phyloP scores from a whole-genome alignment of 2,113 vertebrate genomes.

The Paradoxurus hermaphroditus region DNA sequence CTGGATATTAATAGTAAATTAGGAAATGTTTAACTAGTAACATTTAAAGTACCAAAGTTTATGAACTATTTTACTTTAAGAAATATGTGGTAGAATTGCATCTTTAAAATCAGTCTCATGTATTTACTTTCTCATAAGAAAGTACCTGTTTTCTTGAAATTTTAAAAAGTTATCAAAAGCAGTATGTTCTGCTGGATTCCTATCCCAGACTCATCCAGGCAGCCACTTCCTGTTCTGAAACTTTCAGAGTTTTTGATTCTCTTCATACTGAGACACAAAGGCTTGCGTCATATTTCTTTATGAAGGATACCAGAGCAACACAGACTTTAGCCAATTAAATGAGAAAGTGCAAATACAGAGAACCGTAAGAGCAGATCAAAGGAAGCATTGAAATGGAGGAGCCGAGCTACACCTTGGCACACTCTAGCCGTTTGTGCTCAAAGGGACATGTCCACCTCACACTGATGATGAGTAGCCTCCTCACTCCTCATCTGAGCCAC shows the following conservation, averaged over 20 bases:
- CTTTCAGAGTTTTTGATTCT: not conserved
- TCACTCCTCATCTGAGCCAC: conserved; percentile 81
- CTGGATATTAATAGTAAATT: not conserved
- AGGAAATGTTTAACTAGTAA: not conserved
- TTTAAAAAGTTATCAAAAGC: not conserved
- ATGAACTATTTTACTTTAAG: not conserved
- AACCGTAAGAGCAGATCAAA: not conserved
- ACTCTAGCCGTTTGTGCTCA: not conserved
- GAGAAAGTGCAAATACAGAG: not conserved
- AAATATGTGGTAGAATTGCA: not conserved
- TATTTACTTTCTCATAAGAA: conserved; percentile 7
- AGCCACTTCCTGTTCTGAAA: not conserved
- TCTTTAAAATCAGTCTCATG: not conserved
- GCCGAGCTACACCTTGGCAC: too few relatives aligned
- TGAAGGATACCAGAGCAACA: not conserved
- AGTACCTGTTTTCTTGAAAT: not conserved
- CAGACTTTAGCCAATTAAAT: not conserved
- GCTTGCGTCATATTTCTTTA: not conserved
- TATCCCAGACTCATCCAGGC: not conserved
- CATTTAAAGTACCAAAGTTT: not conserved
- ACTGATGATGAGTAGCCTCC: fast-evolving
- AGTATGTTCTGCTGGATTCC: not conserved
- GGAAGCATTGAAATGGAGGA: not conserved
- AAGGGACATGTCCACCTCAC: not conserved
- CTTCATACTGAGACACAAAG: not conserved